Conservation (phyloP, 2,113 vertebrate species). For the Lepus timidus region DNA sequence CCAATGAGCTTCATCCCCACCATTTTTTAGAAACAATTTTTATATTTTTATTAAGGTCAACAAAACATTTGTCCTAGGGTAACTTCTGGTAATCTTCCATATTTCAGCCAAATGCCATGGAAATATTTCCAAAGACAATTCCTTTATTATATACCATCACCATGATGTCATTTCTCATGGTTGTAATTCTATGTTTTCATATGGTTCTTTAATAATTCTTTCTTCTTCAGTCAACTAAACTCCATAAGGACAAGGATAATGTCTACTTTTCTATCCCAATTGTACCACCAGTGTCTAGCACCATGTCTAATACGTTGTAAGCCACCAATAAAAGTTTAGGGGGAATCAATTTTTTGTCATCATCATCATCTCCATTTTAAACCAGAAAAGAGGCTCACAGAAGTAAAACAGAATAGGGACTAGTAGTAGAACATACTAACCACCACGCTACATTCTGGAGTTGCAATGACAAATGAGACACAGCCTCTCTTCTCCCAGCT, state of each 20-base stretch:
- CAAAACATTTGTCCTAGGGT: not conserved
- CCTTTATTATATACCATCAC: not conserved
- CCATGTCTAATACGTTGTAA: not conserved
- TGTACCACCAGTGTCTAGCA: not conserved
- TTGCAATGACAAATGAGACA: not conserved
- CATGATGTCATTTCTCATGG: not conserved
- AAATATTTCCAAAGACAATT: conserved; percentile 10
- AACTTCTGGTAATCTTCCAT: not conserved
- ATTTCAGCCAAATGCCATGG: not conserved
- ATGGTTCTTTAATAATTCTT: conserved; percentile 6
- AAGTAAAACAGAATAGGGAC: not conserved
- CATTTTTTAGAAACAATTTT: not conserved
- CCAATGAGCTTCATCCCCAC: not conserved
- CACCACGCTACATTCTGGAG: not conserved
- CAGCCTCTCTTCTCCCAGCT: not conserved
- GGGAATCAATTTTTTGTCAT: not conserved
- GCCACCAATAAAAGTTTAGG: not conserved
- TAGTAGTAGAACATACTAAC: not conserved
- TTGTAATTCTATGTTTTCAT: conserved; percentile 19
- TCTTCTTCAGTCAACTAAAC: conserved; percentile 8
- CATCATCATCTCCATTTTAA: not conserved
- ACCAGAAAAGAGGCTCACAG: not conserved
- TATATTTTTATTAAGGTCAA: not conserved
- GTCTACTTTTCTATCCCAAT: conserved; percentile 23
- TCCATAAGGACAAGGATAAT: not conserved